phyloP scores from a whole-genome alignment of 1,140 invertebrate species.

The Dendrolimus kikuchii region DNA sequence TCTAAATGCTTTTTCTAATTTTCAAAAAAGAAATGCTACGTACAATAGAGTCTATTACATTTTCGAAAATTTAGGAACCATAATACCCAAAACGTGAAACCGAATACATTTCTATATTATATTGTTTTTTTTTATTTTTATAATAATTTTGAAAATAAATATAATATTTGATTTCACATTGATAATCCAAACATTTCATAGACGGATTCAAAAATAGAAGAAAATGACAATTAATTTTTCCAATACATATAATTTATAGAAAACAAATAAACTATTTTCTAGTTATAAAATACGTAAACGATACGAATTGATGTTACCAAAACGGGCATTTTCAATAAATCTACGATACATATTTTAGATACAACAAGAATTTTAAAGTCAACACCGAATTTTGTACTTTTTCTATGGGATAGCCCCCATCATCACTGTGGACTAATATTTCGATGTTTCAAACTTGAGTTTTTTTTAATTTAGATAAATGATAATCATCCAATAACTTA shows the following conservation, averaged over 20 bases:
- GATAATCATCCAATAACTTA: conserved; percentile 66
- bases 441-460: conserved; percentile 67
- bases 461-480: conserved; percentile 62
- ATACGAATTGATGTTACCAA: conserved; percentile 51
- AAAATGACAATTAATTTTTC: conserved; percentile 25
- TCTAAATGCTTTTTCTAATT: conserved; percentile 58
- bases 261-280: conserved; percentile 65
- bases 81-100: conserved; percentile 70
- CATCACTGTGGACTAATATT: conserved; percentile 68
- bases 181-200: conserved; percentile 63
- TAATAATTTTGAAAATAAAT: conserved; percentile 69
- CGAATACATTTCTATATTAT: conserved; percentile 64
- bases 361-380: conserved; percentile 57
- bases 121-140: conserved; percentile 58
- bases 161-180: conserved; percentile 56
- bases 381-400: conserved; percentile 72
- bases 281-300: conserved; percentile 54
- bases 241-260: conserved; percentile 26
- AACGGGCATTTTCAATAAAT: conserved; percentile 59
- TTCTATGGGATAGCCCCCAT: conserved; percentile 53
- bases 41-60: conserved; percentile 71
- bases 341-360: conserved; percentile 60
- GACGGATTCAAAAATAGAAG: conserved; percentile 65
- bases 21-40: conserved; percentile 67
- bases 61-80: conserved; percentile 73